Conservation (phyloP, 2,113 vertebrate species). For the Brachyhypopomus occidentalis region DNA sequence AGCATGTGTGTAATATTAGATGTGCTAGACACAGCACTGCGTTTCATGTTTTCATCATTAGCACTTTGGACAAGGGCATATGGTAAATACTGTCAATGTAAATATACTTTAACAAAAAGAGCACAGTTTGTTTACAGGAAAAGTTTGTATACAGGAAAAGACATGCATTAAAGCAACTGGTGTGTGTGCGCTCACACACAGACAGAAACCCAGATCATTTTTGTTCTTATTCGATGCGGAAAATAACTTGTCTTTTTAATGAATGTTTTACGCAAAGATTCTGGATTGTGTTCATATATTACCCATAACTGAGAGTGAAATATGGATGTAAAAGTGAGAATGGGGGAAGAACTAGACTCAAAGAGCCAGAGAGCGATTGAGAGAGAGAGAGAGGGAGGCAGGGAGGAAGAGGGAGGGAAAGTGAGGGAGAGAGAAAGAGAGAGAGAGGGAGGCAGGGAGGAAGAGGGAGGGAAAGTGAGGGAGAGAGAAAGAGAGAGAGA, state of each 20-base stretch:
- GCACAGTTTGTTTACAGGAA: not conserved
- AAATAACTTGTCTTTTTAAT: not conserved
- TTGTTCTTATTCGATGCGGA: constrained; percentile 1
- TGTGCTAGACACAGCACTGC: not conserved
- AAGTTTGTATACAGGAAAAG: not conserved
- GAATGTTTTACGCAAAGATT: not conserved
- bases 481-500: not conserved
- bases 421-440: not conserved
- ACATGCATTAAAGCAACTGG: not conserved
- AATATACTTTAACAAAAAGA: constrained; percentile 13
- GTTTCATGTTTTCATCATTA: too few relatives aligned
- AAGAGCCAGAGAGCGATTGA: not conserved
- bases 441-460: not conserved
- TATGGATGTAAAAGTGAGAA: too few relatives aligned
- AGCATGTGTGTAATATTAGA: not conserved
- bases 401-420: not conserved
- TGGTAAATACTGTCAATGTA: not conserved
- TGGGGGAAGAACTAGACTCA: too few relatives aligned
- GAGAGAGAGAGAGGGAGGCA: not conserved
- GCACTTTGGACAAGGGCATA: not conserved
- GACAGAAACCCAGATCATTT: not conserved
- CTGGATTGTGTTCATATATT: too few relatives aligned
- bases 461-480: not conserved
- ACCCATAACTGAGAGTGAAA: too few relatives aligned
- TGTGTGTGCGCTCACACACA: not conserved